A percentile compares a stretch with the other conserved stretches of the same genome.
Conservation (phyloP, 2,113 vertebrate species). For the Scophthalmus maximus region DNA sequence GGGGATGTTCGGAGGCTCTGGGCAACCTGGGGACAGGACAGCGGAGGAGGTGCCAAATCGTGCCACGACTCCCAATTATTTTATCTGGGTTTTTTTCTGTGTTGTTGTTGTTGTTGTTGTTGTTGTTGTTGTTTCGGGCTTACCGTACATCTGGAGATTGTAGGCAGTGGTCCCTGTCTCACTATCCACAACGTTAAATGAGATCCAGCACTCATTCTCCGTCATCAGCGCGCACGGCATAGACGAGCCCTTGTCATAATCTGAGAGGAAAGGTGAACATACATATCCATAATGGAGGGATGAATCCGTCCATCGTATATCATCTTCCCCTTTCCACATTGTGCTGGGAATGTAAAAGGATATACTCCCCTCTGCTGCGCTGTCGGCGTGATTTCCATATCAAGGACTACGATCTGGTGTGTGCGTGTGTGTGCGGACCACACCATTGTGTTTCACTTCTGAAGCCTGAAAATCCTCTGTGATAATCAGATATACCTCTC, state of each 20-base stretch:
- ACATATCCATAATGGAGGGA: conserved; percentile 52
- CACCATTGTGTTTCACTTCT: conserved; percentile 73
- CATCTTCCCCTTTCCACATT: conserved; percentile 59
- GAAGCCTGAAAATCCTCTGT: conserved; percentile 68
- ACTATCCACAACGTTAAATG: conserved; percentile 86
- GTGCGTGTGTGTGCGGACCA: conserved; percentile 37
- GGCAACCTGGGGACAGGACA: conserved; percentile 86
- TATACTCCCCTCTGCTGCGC: conserved; percentile 56
- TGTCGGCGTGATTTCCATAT: conserved; percentile 81
- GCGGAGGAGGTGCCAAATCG: neutral
- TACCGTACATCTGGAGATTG: conserved; percentile 88
- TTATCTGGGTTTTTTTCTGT: neutral
- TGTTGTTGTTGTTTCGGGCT: conserved; percentile 47
- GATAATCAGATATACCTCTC: conserved; percentile 79
- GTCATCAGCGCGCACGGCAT: conserved; percentile 88
- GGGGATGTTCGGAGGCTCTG: conserved; percentile 88
- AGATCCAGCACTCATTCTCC: conserved; percentile 91
- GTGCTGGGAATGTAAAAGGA: conserved; percentile 69
- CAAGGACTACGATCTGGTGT: conserved; percentile 71
- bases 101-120: neutral
- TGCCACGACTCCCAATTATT: neutral
- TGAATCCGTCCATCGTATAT: conserved; percentile 46
- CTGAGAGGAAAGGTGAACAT: conserved; percentile 81
- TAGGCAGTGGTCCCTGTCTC: conserved; percentile 88
- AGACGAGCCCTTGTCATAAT: conserved; percentile 86